Percentiles rank a stretch among this genome's conserved stretches.
Conservation (phyloP, 2,113 vertebrate species). For the Eubucco bourcierii region DNA sequence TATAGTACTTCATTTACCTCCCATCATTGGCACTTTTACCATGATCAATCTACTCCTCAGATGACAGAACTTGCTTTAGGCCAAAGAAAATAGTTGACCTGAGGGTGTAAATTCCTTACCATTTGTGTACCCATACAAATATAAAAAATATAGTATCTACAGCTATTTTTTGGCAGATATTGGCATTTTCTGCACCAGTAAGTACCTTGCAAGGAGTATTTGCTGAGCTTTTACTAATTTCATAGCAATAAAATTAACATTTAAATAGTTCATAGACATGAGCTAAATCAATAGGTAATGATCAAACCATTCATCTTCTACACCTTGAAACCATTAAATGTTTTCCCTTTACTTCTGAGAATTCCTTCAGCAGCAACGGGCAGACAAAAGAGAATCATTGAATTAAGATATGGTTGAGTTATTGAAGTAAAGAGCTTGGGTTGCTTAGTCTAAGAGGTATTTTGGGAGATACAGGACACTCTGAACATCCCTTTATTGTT, state of each 20-base stretch:
- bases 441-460: neutral
- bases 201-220: neutral
- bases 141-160: neutral
- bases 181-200: neutral
- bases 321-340: neutral
- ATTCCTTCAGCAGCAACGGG: neutral
- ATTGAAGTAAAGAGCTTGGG: neutral
- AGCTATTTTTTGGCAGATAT: neutral
- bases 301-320: conserved; percentile 3
- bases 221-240: neutral
- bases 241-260: neutral
- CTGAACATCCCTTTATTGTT: neutral
- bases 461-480: neutral
- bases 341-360: neutral
- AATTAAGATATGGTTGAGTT: neutral
- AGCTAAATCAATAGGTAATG: neutral
- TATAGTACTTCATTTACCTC: neutral
- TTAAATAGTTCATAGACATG: neutral
- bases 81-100: neutral
- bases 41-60: neutral
- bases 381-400: neutral
- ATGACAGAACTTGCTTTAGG: neutral
- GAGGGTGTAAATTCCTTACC: neutral
- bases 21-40: neutral
- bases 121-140: neutral